These are phyloP conservation scores for Cyanoramphus novaezelandiae DNA, from an alignment of 2,113 vertebrate genomes.

Conservation along the genomic window DNA sequence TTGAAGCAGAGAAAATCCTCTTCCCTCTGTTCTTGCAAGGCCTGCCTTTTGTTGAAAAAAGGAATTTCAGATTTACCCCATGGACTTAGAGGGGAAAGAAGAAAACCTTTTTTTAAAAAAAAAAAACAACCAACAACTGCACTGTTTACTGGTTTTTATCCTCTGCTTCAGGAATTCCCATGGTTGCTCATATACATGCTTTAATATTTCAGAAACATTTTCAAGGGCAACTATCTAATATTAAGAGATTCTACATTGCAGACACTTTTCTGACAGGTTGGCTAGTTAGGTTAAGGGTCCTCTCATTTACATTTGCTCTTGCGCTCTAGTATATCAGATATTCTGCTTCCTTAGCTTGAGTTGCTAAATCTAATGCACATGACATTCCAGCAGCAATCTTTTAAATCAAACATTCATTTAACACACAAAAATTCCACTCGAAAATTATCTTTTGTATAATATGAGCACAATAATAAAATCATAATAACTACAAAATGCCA, in stretches of 20 bases:
- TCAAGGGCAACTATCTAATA: slow-evolving; percentile 58
- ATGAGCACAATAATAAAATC: background rate
- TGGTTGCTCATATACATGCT: slow-evolving; percentile 39
- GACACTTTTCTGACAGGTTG: slow-evolving; percentile 44
- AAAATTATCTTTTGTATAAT: background rate
- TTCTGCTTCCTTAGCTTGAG: background rate
- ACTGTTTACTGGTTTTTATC: slow-evolving; percentile 64
- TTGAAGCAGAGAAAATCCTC: slow-evolving; percentile 71
- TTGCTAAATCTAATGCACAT: background rate
- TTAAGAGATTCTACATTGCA: slow-evolving; percentile 39
- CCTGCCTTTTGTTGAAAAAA: slow-evolving; percentile 61
- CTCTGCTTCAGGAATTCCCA: slow-evolving; percentile 61
- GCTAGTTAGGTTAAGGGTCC: slow-evolving; percentile 38
- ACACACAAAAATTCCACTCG: background rate
- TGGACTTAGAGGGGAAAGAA: slow-evolving; percentile 51
- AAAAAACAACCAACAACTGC: background rate
- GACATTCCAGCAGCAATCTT: background rate
- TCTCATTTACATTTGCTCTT: slow-evolving; percentile 48
- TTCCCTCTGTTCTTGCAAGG: slow-evolving; percentile 55
- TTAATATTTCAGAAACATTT: slow-evolving; percentile 64
- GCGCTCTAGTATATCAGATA: background rate
- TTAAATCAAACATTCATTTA: background rate
- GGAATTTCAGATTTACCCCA: slow-evolving; percentile 69
- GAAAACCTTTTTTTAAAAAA: background rate
- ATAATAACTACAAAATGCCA: background rate